phyloP scores from a whole-genome alignment of 2,113 vertebrate species.

The Alethe diademata region DNA sequence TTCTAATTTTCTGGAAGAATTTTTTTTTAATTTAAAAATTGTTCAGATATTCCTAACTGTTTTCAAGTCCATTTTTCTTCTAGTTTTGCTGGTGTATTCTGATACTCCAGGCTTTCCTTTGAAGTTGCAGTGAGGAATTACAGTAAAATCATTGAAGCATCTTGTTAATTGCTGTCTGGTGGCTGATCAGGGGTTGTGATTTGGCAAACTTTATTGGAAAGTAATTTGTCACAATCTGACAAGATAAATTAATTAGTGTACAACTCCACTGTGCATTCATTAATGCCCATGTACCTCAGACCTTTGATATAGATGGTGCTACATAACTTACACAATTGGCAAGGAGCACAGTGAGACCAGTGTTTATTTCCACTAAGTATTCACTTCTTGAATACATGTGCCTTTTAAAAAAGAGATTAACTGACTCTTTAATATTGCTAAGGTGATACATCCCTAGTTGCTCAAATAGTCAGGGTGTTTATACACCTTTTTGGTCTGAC shows the following conservation, averaged over 20 bases:
- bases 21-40: background rate
- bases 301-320: background rate
- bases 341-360: background rate
- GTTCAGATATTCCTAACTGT: background rate
- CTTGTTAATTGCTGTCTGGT: conserved; percentile 12
- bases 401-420: background rate
- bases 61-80: background rate
- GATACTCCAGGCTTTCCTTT: background rate
- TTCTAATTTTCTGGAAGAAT: background rate
- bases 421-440: background rate
- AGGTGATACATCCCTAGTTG: background rate
- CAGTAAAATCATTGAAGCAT: background rate
- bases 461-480: background rate
- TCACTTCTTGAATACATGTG: background rate
- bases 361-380: background rate
- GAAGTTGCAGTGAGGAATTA: background rate
- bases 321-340: background rate
- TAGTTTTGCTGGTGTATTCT: background rate
- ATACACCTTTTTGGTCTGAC: background rate
- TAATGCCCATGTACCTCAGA: background rate
- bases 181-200: background rate
- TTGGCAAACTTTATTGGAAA: background rate
- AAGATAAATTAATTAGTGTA: conserved; percentile 32
- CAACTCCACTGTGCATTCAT: background rate
- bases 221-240: conserved; percentile 8